Evolutionary conservation across 1,140 invertebrate species (phyloP).

Genomic region (Sycophaga agraensis): DNA sequence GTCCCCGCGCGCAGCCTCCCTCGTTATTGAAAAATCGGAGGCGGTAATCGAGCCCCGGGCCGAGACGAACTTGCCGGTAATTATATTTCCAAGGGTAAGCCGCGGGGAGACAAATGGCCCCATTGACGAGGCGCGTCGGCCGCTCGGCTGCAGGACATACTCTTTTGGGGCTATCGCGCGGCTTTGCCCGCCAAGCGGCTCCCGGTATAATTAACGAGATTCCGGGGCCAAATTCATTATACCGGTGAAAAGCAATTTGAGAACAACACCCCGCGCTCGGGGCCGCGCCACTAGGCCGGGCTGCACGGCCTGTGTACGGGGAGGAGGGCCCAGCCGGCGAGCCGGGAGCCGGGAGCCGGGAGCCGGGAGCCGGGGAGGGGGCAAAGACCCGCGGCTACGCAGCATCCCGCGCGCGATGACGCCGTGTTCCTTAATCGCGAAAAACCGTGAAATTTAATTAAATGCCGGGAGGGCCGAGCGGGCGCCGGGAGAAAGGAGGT

Average conservation of each 20-base stretch:
- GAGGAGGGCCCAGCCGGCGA: neutral
- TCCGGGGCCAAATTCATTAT: slow-evolving; percentile 60
- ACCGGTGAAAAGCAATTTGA: slow-evolving; percentile 55
- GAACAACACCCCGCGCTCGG: slow-evolving; percentile 44
- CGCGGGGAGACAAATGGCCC: neutral
- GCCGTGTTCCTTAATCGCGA: slow-evolving; percentile 54
- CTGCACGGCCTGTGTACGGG: too few species aligned
- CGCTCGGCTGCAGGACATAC: neutral
- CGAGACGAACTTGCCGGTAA: too few species aligned
- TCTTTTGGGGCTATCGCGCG: neutral
- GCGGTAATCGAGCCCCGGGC: too few species aligned
- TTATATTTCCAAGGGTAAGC: too few species aligned
- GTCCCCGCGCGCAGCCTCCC: too few species aligned
- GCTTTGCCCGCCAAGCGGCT: slow-evolving; percentile 37
- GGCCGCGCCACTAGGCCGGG: too few species aligned
- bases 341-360: neutral
- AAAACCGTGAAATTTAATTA: slow-evolving; percentile 61
- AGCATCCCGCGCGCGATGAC: neutral
- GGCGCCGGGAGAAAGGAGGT: too few species aligned
- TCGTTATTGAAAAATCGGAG: too few species aligned
- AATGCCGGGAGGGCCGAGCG: slow-evolving; percentile 39
- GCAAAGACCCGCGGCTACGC: neutral
- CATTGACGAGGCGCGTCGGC: neutral
- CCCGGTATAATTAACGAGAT: slow-evolving; percentile 56
- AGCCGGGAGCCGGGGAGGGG: neutral